Evolutionary conservation across 2,888 invertebrate species (phyloP), one percentile per base, ranked within the genome.

Genomic region (Oxyscelio sp.): DNA sequence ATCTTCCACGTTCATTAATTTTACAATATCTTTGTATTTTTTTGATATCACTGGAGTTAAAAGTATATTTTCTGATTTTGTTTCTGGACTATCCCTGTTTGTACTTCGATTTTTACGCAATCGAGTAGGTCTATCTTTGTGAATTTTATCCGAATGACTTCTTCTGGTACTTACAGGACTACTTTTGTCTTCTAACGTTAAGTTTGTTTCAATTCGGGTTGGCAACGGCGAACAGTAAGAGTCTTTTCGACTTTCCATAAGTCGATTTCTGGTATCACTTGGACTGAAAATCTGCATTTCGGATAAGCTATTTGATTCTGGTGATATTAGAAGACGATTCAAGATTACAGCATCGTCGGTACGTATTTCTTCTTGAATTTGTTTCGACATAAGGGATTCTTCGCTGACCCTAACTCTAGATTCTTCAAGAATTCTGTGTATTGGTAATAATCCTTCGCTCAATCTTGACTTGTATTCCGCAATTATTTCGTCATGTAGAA

Each of bases 371-470:
- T 85, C 89, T 74, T 66, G 85, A 43, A 65, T 70, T 43, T 89
- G 88, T 50, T 89, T 87, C 13, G 63, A 59, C n/a, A 90, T 86
- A 13, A 93, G 83, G 1, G 92, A 93, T 74, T 93, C 93, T 24
- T 92, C 91, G 86, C 93, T 93, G 0, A 93, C 90, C 24, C 92
- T 86, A 0, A 92, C 83, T 48, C 92, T 88, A 5, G 93, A 92
- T 24, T 93, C 93, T 61, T 92, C 92, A 45, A 91, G 86, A 21
- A 92, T 88, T 38, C 90, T 89, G 63, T 92, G 92, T 66, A 93
- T 91, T 24, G 93, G 92, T 27, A 93, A 74, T 81, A 92, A 83
- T 6, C 92, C 91, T 56, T 92, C 92, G 61, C 85, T 88, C 19
- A 93, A 61, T 56, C 90, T 88, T 2, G 91, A 89, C 63, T 90